Evolutionary conservation across 1,140 invertebrate genomes (phyloP), one percentile per base, ranked within the genome.

Genomic region (Magallana gigas): DNA sequence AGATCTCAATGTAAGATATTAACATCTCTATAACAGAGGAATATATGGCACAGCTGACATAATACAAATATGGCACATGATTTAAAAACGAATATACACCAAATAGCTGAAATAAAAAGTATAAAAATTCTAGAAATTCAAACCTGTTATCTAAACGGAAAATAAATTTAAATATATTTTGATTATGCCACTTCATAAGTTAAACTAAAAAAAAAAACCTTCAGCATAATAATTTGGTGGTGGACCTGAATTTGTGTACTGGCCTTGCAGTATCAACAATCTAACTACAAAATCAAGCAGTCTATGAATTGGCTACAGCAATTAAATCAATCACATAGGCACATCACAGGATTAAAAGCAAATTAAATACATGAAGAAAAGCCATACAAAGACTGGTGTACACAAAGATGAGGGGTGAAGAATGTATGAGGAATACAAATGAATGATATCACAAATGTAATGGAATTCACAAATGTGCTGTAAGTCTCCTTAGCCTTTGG

Each of bases 401-500:
- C 68, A 76, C 9, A 36, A 76, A 76, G 23, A 29, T n/a, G 81
- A n/a, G 6, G 14, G 14, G 14, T 83, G n/a, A 83, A 8, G 48
- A 83, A 58, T n/a, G 48, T 56, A 83, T n/a, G 18, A 60, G 84
- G 80, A 62, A 59, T 88, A 88, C 88, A 86, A 81, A 71, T 68
- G 83, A 90, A 71, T 68, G 83, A 90, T 85, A 88, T 90, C 83
- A 88, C 89, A 90, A 85, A 18, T 76, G 71, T 18, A 83, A 82
- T 48, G n/a, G 48, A 83, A 59, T 83, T 57, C 68, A 88, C 81
- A 81, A 48, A 88, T 87, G 56, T 57, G 62, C 71, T 85, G 36
- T 48, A 2, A 82, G 88, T 90, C 89, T 90, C 90, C 89, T 88
- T 89, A 89, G 76, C 89, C 91, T 89, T 91, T 92, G 87, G 87